Base-by-base conservation (phyloP, 2,797 vertebrate species). In the Mus spretus region DNA sequence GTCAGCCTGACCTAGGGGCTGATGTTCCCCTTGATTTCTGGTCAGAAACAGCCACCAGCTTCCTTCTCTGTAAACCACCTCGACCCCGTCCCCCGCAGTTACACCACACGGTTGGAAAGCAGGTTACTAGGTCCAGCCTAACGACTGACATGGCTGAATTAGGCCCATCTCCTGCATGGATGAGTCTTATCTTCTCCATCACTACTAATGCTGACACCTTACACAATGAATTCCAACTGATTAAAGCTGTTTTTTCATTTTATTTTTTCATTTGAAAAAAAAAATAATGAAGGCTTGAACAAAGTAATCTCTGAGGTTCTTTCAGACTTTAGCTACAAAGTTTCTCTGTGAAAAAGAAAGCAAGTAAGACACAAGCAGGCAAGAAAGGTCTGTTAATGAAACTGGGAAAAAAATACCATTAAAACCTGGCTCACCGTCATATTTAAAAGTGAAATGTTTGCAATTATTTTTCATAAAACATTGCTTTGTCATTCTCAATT, bases 181-280 rank as follows among this genome's bases (percentile, higher is more conserved):
- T 59, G 1, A 70, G 31, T 79, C 11, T 28, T 88, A 74, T 89
- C 79, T n/a, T 88, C 85, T 89, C 75, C 10, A 59, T 77, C 65
- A 55, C 67, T 28, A 67, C 26, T 44, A 78, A 72, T 17, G 93
- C 2, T 47, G 37, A 82, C 12, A 53, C 22, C 26, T 57, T 0
- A 55, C 44, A 74, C 7, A 77, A 74, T 22, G 9, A 67, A 83
- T 1, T 47, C n/a, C 24, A 65, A 44, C 24, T 57, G 15, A 75
- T 2, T 6, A 83, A 70, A 75, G 15, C 19, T 59, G n/a, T n/a
- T 65, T 93, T 28, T 67, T 86, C 83, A 50, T 80, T 26, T 94
- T n/a, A n/a, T n/a, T 65, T 93, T 28, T 67, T 86, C 83, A 50
- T 80, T 26, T 94, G 89, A 79, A 83, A 59, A 67, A 65, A 83